A percentile compares a stretch with the other conserved stretches of the same genome.
phyloP scores from a whole-genome alignment of 2,797 vertebrate species.

The Acrossocheilus wenchowensis region DNA sequence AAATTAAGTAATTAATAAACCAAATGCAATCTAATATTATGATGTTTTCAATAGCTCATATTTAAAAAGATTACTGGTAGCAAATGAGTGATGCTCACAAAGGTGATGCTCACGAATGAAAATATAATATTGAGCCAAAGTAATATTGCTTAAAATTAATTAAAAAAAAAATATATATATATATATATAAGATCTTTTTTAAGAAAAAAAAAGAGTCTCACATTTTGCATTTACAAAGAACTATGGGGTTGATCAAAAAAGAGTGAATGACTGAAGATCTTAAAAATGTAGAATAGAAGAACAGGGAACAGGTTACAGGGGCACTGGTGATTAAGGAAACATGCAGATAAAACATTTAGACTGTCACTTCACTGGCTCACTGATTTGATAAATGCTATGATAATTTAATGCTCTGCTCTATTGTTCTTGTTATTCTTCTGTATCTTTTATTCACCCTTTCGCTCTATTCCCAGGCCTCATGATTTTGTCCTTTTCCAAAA shows the following conservation, averaged over 20 bases:
- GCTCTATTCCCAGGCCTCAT: conserved; percentile 8
- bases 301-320: neutral
- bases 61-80: neutral
- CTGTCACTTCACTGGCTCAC: neutral
- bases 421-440: conserved; percentile 4
- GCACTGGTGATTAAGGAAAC: neutral
- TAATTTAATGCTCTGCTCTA: conserved; percentile 33
- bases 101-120: no score
- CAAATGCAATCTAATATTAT: neutral
- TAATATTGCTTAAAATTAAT: no score
- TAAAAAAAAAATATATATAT: no score
- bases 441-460: conserved; percentile 19
- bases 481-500: conserved; percentile 26
- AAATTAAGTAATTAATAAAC: neutral
- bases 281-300: neutral
- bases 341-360: neutral
- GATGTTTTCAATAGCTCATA: neutral
- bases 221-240: neutral
- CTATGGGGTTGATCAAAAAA: neutral
- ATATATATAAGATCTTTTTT: no score
- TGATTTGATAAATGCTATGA: conserved; percentile 19
- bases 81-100: no score
- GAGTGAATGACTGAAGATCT: neutral
- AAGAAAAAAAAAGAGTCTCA: no score
- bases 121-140: no score